Base-by-base conservation (phyloP, 2,113 vertebrate species). In the Phoxinus phoxinus region DNA sequence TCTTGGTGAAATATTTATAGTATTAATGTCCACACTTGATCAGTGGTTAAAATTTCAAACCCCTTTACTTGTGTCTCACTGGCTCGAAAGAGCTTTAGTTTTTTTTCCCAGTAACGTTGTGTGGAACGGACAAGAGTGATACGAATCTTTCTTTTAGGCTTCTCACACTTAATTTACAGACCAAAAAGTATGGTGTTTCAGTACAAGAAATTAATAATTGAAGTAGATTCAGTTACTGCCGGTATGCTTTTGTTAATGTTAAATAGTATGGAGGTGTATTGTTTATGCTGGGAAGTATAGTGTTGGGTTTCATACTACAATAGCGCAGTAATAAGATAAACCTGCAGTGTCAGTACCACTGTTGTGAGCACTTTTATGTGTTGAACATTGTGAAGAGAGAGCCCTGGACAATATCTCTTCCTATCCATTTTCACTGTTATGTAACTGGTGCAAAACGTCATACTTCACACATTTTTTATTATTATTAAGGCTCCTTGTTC, bases 251-350 rank as follows among this genome's bases (percentile, higher is more conserved):
- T 65, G 35, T 32, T 32, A 30, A 53, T 32, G 25, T 48, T 51
- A 30, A 67, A 32, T 48, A 5, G 19, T 71, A 65, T 46, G 37
- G 37, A 65, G 37, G 4, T 41, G 30, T 80, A 44, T 79, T 63
- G 23, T 48, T 30, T 46, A 65, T 19, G 35, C 8, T 48, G 53
- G 32, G 32, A 65, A 4, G 37, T 53, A 23, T 35, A 53, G 80
- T 35, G 10, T 51, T n/a, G 27, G 17, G 37, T 46, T 81, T 30
- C 63, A 69, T 53, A 71, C 59, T 82, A 69, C 78, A 46, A 65
- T 27, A 81, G 78, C 21, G 41, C n/a, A 81, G n/a, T 81, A 81
- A 65, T 61, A 65, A 81, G 32, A 37, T 59, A 59, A 79, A 79
- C 53, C 53, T 30, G 59, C 58, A 65, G 8, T 80, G 56, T 79